phyloP scores from a whole-genome alignment of 2,797 vertebrate species.

The Chaetophractus vellerosus region DNA sequence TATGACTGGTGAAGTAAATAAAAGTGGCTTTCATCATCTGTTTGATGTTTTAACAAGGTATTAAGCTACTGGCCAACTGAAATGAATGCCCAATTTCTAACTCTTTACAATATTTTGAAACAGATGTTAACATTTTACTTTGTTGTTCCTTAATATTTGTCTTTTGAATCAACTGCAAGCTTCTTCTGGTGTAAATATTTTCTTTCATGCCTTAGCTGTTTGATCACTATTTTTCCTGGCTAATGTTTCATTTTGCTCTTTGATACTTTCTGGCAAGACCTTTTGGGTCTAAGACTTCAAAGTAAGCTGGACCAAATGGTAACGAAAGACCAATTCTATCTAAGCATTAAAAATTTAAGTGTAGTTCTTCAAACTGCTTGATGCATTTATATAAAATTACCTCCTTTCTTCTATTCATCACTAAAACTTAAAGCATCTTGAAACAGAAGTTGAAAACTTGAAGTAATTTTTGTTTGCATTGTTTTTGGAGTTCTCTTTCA shows the following conservation, averaged over 20 bases:
- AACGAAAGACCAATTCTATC: slow-evolving; percentile 50
- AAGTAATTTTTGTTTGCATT: slow-evolving; percentile 39
- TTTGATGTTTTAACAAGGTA: slow-evolving; percentile 76
- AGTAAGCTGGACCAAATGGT: slow-evolving; percentile 72
- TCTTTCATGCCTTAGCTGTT: slow-evolving; percentile 81
- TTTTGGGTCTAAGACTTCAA: slow-evolving; percentile 76
- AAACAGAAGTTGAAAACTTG: slow-evolving; percentile 59
- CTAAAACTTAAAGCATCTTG: slow-evolving; percentile 56
- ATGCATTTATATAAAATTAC: slow-evolving; percentile 61
- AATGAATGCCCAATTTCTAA: slow-evolving; percentile 72
- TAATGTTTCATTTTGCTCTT: slow-evolving; percentile 81
- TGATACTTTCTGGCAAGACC: slow-evolving; percentile 72
- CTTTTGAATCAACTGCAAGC: slow-evolving; percentile 72
- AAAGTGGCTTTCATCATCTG: slow-evolving; percentile 71
- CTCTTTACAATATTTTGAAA: slow-evolving; percentile 73
- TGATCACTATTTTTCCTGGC: slow-evolving; percentile 84
- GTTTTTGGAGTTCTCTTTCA: slow-evolving; percentile 42
- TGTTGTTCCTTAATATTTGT: slow-evolving; percentile 78
- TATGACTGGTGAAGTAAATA: slow-evolving; percentile 41
- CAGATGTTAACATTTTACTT: slow-evolving; percentile 84
- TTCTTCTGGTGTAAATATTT: slow-evolving; percentile 81
- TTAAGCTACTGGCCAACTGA: slow-evolving; percentile 76
- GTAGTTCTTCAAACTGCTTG: slow-evolving; percentile 62
- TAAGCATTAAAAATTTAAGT: slow-evolving; percentile 69
- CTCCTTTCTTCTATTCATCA: slow-evolving; percentile 60